Evolutionary conservation across 2,888 invertebrate genomes (phyloP), one percentile per base, ranked within the genome.

Genomic region (Caradrina kadenii): DNA sequence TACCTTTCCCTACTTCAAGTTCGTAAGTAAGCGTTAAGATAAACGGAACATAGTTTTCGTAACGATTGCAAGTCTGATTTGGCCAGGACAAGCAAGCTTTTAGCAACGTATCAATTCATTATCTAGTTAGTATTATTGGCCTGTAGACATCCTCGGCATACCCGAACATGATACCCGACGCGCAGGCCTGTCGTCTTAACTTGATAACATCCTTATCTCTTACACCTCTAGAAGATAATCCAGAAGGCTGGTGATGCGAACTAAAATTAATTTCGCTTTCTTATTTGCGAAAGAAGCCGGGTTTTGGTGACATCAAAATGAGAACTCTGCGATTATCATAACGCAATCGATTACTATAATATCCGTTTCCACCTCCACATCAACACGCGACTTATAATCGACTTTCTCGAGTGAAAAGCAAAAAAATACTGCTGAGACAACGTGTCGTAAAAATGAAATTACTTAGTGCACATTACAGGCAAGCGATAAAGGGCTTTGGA

Each of bases 391-490:
- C 6, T 53, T 56, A 61, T 49, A 55, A 31, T 42, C 42, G 35
- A 60, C 35, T 21, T 19, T 62, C 21, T 59, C 45, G 31, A 63
- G 54, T 45, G 26, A 55, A 49, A 69, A 11, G 13, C 19, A 62
- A 76, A 68, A 73, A 62, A 52, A 54, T n/a, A 31, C 22, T 39
- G 13, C 11, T 39, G 39, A 79, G 55, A 68, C 74, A 73, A 68
- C 55, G 73, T 65, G 68, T 80, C 80, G 68, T 85, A 78, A 84
- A 86, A 80, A 75, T 78, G 52, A 81, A 79, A 86, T 81, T 79
- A 84, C 83, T 77, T 67, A 65, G 79, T 68, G 58, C 68, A 74
- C 69, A 65, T 75, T 65, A 84, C 80, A 66, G 26, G 49, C 50
- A 15, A 63, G 66, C 82, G 63, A 78, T 74, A 81, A 79, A 79